Evolutionary conservation across 1,140 invertebrate species (phyloP), one percentile per base, ranked within the genome.

Genomic region (Caenorhabditis remanei): DNA sequence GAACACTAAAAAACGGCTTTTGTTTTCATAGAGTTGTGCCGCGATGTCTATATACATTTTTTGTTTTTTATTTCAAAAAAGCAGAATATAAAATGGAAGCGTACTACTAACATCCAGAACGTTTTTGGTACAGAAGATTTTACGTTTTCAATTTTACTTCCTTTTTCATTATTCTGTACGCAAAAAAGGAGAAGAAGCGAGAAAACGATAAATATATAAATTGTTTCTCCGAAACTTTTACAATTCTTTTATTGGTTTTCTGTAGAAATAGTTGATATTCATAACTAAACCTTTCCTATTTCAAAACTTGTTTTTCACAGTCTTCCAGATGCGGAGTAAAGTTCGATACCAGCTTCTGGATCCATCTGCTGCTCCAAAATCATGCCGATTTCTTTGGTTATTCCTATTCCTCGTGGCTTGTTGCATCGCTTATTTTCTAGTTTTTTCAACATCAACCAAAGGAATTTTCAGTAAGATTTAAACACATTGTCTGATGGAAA

Each of bases 271-370:
- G 32, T 32, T 32, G 32, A 32, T 32, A 32, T 32, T 32, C 32
- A 32, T 32, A 32, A 2, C 50, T 16, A 8, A 53, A 53, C 50
- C 50, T 53, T 32, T 32, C 32, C 32, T 32, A 32, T 14, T 53
- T 53, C 50, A 1, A 53, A 53, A 53, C 50, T 53, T 53, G 11
- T 53, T 53, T 53, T 6, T 53, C 50, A 53, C 11, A 53, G 16
- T 53, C 53, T 79, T 79, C 24, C 71, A 79, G 71, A 79, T 79
- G 71, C 13, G 46, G 21, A 79, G 71, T 24, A 79, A 79, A 41
- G n/a, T 79, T 13, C 43, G 46, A 19, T 79, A 79, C n/a, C 71
- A 79, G 13, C 46, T 79, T 21, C 21, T 79, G 46, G 71, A 79
- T 21, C 46, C 19, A 8, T 50, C 71, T 14, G n/a, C 19, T 16